phyloP scores from a whole-genome alignment of 2,888 invertebrate species.

The Aspidiotus destructor region DNA sequence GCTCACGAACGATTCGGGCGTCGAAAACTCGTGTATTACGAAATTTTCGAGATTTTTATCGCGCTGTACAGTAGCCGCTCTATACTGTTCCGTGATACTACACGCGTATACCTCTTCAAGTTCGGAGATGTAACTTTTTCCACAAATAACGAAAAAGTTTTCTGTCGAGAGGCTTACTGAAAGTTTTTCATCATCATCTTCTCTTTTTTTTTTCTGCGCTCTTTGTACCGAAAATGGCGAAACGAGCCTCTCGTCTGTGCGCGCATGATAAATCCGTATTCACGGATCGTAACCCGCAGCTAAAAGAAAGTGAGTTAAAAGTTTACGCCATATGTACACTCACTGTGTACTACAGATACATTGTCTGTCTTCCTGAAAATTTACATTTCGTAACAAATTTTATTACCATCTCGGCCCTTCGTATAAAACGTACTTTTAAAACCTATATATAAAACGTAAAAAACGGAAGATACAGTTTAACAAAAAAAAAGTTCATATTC shows the following conservation, averaged over 20 bases:
- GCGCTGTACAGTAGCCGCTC: too few relatives aligned
- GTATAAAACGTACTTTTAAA: background rate
- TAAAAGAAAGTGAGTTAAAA: background rate
- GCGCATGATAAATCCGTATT: slow-evolving; percentile 4
- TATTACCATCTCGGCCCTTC: background rate
- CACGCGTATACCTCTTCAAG: too few relatives aligned
- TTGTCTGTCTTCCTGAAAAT: background rate
- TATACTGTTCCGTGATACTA: too few relatives aligned
- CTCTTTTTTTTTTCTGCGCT: background rate
- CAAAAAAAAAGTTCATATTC: background rate
- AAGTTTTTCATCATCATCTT: background rate
- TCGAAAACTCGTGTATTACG: too few relatives aligned
- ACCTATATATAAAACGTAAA: background rate
- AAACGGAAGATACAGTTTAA: background rate
- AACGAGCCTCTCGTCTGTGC: slow-evolving; percentile 4
- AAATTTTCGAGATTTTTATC: too few relatives aligned
- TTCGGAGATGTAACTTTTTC: background rate
- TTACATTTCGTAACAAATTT: slow-evolving; percentile 1
- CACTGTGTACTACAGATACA: background rate
- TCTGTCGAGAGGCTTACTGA: background rate
- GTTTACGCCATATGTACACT: slow-evolving; percentile 1
- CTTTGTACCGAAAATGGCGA: background rate
- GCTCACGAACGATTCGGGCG: too few relatives aligned
- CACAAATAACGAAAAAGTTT: background rate
- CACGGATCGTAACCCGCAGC: slow-evolving; percentile 1